These are phyloP conservation scores for Lutjanus erythropterus DNA, from an alignment of 2,113 vertebrate genomes.

Conservation along the genomic window DNA sequence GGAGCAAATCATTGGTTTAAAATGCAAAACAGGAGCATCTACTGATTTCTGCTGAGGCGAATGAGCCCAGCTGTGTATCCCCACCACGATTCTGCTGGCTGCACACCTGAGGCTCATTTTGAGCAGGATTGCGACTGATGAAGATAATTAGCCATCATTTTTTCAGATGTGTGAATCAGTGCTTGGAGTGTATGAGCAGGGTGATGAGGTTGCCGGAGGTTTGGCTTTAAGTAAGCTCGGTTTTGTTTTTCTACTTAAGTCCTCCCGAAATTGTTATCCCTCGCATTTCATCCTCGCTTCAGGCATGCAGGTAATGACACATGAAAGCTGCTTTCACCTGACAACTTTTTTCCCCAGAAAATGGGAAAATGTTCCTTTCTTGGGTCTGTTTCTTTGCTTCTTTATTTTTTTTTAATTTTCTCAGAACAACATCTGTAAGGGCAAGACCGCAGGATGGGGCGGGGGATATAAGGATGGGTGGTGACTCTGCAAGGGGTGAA, in stretches of 20 bases:
- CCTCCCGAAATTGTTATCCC: conserved; percentile 5
- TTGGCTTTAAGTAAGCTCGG: conserved; percentile 26
- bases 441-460: conserved; percentile 64
- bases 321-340: conserved; percentile 24
- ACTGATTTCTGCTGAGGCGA: conserved; percentile 62
- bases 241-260: conserved; percentile 21
- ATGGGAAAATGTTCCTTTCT: neutral
- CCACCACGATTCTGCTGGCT: conserved; percentile 30
- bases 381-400: neutral
- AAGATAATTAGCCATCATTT: conserved; percentile 72
- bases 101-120: conserved; percentile 78
- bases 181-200: conserved; percentile 28
- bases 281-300: neutral
- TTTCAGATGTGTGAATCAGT: conserved; percentile 34
- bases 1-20: conserved; percentile 53
- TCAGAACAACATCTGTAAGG: conserved; percentile 75
- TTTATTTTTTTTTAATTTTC: conserved; percentile 2
- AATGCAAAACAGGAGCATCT: conserved; percentile 52
- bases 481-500: conserved; percentile 68
- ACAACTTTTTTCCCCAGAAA: neutral
- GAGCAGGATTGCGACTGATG: conserved; percentile 67
- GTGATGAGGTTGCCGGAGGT: conserved; percentile 19
- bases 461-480: conserved; percentile 59
- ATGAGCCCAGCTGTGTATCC: conserved; percentile 72
- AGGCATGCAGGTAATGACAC: conserved; percentile 19